Evolutionary conservation across 1,140 invertebrate species (phyloP).

Genomic region (Hesperophylax magnus): DNA sequence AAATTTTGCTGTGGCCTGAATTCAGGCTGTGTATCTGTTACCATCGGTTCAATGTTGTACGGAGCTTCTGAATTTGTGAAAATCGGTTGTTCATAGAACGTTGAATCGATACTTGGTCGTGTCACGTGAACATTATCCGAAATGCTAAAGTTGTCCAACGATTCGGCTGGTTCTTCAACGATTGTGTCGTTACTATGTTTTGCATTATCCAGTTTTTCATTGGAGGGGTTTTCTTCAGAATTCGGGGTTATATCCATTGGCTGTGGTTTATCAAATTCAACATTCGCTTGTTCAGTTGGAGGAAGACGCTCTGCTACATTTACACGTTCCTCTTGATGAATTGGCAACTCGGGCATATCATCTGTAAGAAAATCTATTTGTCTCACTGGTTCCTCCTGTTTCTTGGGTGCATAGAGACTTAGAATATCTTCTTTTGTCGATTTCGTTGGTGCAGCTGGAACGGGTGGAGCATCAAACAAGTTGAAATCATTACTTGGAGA

Average conservation of each 20-base stretch:
- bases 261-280: conserved; percentile 40
- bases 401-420: conserved; percentile 75
- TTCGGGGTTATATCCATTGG: conserved; percentile 51
- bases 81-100: conserved; percentile 39
- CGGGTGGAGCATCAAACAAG: conserved; percentile 66
- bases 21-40: conserved; percentile 28
- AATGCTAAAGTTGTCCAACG: conserved; percentile 49
- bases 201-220: conserved; percentile 59
- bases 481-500: conserved; percentile 58
- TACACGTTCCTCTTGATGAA: conserved; percentile 54
- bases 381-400: conserved; percentile 64
- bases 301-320: conserved; percentile 9
- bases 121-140: conserved; percentile 58
- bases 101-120: conserved; percentile 52
- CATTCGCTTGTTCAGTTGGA: conserved; percentile 26
- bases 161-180: conserved; percentile 25
- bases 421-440: conserved; percentile 76
- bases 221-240: conserved; percentile 61
- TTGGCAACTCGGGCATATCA: conserved; percentile 66
- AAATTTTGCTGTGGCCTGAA: no score
- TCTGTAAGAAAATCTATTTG: conserved; percentile 72
- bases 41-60: conserved; percentile 6
- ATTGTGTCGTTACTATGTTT: neutral
- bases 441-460: conserved; percentile 58
- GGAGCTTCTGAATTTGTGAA: conserved; percentile 24